Base-by-base conservation (phyloP, 2,888 invertebrate species). In the Dendrolimus pini region DNA sequence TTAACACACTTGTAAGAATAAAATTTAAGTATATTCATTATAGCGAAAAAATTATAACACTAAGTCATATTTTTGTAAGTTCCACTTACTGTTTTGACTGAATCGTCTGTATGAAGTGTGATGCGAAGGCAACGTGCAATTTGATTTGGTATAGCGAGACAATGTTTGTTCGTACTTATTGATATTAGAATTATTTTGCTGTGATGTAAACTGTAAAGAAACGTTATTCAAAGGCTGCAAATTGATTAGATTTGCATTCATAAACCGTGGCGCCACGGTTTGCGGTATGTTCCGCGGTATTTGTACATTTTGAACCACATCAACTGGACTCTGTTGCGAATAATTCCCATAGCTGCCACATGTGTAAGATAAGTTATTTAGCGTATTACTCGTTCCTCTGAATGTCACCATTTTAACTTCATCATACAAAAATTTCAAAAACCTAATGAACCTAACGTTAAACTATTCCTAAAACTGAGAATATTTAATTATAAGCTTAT, bases 401-500 rank as follows among this genome's bases (percentile, higher is more conserved):
- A 88, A 64, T 64, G 82, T 85, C 67, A 89, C 85, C 89, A 89
- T 89, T 79, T 87, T 89, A 80, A 85, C 82, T 82, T 89, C 89
- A 89, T 88, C 81, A 83, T 85, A 89, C 68, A 86, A 80, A n/a
- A 79, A 83, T 78, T 88, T 89, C 66, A 89, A 70, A 80, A 88
- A 85, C 78, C 88, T 81, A 69, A 76, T 75, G 53, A 89, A 81
- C 86, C 89, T 88, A 82, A 87, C 76, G 66, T 88, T 87, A 76
- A 89, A 89, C 86, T 86, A 89, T 85, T 89, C 87, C 89, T 85
- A 88, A 75, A 89, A 88, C 65, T 82, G 72, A 68, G 85, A 83
- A 66, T 85, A 80, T 72, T 82, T 78, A 61, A 83, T 80, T 82
- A 85, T 82, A 79, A 82, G 80, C 84, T 82, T 83, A 82, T 59